Conservation (phyloP, 2,113 vertebrate species). For the Cavia porcellus region DNA sequence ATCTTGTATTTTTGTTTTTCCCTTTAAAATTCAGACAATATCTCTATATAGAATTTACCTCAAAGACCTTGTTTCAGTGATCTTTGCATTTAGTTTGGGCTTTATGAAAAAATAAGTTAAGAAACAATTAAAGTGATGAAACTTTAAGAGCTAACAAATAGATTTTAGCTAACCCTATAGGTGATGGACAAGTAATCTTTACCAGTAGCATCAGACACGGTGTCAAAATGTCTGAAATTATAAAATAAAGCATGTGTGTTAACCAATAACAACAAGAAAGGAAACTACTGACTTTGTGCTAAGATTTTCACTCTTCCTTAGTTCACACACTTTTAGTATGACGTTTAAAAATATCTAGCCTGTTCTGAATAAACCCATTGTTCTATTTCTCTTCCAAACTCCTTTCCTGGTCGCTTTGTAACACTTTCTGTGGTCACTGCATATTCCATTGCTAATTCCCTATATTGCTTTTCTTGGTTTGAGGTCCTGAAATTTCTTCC, state of each 20-base stretch:
- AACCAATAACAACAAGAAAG: not conserved
- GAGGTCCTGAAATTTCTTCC: not conserved
- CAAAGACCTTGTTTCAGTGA: not conserved
- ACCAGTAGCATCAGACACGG: not conserved
- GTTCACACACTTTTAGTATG: not conserved
- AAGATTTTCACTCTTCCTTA: not conserved
- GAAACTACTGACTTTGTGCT: not conserved
- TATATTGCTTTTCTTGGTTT: conserved; percentile 8
- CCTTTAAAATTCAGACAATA: not conserved
- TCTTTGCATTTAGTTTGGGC: not conserved
- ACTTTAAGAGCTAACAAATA: not conserved
- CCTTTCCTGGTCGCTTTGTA: not conserved
- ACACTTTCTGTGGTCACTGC: not conserved
- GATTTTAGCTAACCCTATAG: not conserved
- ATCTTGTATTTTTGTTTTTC: conserved; percentile 9
- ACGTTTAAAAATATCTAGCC: not conserved
- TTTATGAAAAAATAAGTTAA: conserved; percentile 31
- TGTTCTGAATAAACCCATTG: not conserved
- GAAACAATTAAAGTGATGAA: not conserved
- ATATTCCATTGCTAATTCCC: not conserved
- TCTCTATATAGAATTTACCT: not conserved
- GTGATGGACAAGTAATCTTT: not conserved
- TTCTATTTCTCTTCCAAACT: not conserved
- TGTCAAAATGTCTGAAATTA: not conserved
- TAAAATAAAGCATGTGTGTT: not conserved